Percentiles rank a stretch among this genome's conserved stretches.
Conservation (phyloP, 2,797 vertebrate species). For the Brotula barbata region DNA sequence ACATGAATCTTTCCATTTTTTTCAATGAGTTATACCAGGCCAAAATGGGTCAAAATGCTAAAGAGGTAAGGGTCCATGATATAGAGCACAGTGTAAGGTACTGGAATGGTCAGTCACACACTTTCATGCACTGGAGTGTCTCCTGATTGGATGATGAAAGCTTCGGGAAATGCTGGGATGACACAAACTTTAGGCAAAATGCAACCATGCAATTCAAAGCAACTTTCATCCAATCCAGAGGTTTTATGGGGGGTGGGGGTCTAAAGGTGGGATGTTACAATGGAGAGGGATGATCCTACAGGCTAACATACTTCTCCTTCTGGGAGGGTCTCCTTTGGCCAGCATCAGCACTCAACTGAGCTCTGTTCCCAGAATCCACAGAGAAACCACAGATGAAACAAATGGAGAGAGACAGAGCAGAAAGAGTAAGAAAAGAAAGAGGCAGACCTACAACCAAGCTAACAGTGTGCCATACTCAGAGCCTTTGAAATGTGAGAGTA, state of each 20-base stretch:
- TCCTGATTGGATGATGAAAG: conserved; percentile 66
- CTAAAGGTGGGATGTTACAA: conserved; percentile 65
- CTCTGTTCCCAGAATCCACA: conserved; percentile 77
- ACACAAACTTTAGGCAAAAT: conserved; percentile 42
- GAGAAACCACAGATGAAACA: conserved; percentile 58
- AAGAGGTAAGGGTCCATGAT: conserved; percentile 40
- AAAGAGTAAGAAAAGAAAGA: conserved; percentile 55
- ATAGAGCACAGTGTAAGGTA: conserved; percentile 51
- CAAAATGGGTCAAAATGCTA: conserved; percentile 42
- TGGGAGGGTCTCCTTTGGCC: conserved; percentile 78
- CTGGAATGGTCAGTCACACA: conserved; percentile 69
- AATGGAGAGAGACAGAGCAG: conserved; percentile 62
- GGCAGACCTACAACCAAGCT: conserved; percentile 47
- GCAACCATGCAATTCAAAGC: conserved; percentile 74
- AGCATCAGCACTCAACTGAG: conserved; percentile 79
- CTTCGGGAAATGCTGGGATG: conserved; percentile 38
- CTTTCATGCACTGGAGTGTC: conserved; percentile 63
- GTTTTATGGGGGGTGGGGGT: conserved; percentile 38
- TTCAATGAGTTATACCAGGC: conserved; percentile 50
- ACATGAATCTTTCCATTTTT: conserved; percentile 40
- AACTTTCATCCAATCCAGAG: conserved; percentile 70
- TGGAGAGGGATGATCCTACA: conserved; percentile 64
- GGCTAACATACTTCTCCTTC: conserved; percentile 81
- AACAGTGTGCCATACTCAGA: conserved; percentile 33
- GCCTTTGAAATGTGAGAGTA: conserved; percentile 10